Evolutionary conservation across 2,797 vertebrate genomes (phyloP).

Genomic region (Silurus aristotelis): DNA sequence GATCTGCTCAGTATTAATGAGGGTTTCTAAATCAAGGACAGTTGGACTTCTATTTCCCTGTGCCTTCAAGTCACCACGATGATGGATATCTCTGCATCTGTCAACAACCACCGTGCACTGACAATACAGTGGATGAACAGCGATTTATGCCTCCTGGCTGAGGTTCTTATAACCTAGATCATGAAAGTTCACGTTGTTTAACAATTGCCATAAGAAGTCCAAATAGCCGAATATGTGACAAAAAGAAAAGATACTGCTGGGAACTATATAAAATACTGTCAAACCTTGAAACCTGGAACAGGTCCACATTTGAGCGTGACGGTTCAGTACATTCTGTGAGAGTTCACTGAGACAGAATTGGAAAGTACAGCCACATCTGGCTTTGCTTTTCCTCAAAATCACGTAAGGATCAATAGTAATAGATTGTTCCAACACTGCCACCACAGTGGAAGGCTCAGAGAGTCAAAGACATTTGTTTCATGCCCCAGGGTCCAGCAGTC

Average conservation of each 20-base stretch:
- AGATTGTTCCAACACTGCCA: slow-evolving; percentile 59
- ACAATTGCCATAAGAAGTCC: background rate
- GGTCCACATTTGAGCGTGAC: background rate
- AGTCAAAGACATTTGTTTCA: slow-evolving; percentile 63
- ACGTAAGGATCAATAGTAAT: slow-evolving; percentile 63
- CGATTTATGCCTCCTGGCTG: background rate
- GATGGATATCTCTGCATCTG: slow-evolving; percentile 11
- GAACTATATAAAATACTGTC: slow-evolving; percentile 6
- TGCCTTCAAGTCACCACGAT: slow-evolving; percentile 25
- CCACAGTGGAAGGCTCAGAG: slow-evolving; percentile 52
- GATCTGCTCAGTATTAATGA: slow-evolving; percentile 72
- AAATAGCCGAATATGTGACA: background rate
- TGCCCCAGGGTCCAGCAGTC: slow-evolving; percentile 59
- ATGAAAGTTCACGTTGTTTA: background rate
- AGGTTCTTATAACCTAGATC: slow-evolving; percentile 10
- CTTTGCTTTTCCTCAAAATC: slow-evolving; percentile 57
- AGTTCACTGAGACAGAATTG: slow-evolving; percentile 26
- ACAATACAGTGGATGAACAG: slow-evolving; percentile 6
- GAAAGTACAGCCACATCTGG: slow-evolving; percentile 45
- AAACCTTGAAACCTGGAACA: background rate
- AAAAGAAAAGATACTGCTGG: background rate
- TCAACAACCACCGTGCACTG: slow-evolving; percentile 1
- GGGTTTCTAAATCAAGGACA: slow-evolving; percentile 59
- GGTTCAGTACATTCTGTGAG: slow-evolving; percentile 15
- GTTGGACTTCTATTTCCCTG: slow-evolving; percentile 57